Evolutionary conservation across 2,888 invertebrate species (phyloP), one percentile per base, ranked within the genome.

Genomic region (Noctuana brunneofusca): DNA sequence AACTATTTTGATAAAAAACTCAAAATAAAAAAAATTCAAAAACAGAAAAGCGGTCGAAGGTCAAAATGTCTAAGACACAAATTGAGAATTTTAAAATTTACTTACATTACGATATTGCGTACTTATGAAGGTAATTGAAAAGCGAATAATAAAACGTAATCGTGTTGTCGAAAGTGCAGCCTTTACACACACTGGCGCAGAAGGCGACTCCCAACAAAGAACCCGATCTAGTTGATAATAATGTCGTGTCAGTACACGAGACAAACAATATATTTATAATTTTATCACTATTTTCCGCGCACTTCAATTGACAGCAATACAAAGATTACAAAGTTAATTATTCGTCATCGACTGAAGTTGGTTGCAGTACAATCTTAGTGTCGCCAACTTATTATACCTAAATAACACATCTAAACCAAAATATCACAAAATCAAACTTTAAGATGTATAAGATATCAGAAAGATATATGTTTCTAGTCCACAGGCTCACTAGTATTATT

Each of bases 151-250:
- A 58, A 46, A 56, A 58, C 43, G 54, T 46, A 38, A 52, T 53
- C 32, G 79, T 75, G 76, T 79, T 78, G 87, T 85, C 79, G 84
- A 83, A 86, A 84, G 86, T 74, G 82, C 73, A 76, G 79, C 87
- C 92, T 92, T 91, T 91, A 89, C 90, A 89, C 92, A 84, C 92
- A 90, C 92, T 92, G 92, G 92, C 84, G 86, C 76, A 92, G 91
- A 92, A 92, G 92, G 85, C 84, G 74, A 79, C 87, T 83, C 75
- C 73, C 81, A 84, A 87, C 79, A 80, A 84, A 82, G 75, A 75
- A 68, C 68, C 58, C 70, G 72, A 69, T 66, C 67, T 69, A 68
- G 71, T 66, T 75, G 79, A 81, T 81, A 83, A 83, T 79, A 79
- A 75, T 58, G 66, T 65, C 63, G 64, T 65, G 69, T 69, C 69